Evolutionary conservation across 2,797 vertebrate genomes (phyloP), one percentile per base, ranked within the genome.

Genomic region (Urocyon cinereoargenteus): DNA sequence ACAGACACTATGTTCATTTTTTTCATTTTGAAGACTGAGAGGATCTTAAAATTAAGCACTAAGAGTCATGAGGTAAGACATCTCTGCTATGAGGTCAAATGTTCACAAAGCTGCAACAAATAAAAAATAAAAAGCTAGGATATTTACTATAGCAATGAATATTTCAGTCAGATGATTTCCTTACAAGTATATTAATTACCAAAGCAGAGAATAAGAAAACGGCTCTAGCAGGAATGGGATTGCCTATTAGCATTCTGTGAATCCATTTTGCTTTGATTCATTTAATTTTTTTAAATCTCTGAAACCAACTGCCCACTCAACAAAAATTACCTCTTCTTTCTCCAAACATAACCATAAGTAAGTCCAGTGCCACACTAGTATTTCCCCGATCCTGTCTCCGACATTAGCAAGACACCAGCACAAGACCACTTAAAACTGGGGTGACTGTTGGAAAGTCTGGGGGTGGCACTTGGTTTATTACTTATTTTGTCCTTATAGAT

Each of bases 231-330:
- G 62, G 14, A 16, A 53, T 53, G 61, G 15, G 34, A 51, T 5
- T 1, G 19, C 36, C 21, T 59, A 40, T 51, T 61, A 45, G 51
- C 22, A 45, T 34, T 79, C 55, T 75, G 8, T 51, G 77, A 73
- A 81, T 34, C 34, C 8, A 81, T 64, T 88, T 88, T 49, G 15
- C 86, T 81, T 86, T 36, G 51, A 82, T 34, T 34, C 36, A 88
- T 55, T 86, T 82, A 34, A 85, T 55, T 68, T 68, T 96, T 77
- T 86, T 59, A 78, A 92, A 91, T 89, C 77, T 86, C 82, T 84
- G 26, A 95, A 97, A 91, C 49, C 57, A 97, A 88, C 51, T 78
- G n/a, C 75, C 19, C 51, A 49, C 85, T 12, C 57, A 90, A 86
- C n/a, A 55, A 75, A 79, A 84, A 68, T 12, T 15, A 7, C 34